These are phyloP conservation scores for Phenganax subtilis DNA, from an alignment of 92 coral and sea anemone species.

Conservation along the genomic window DNA sequence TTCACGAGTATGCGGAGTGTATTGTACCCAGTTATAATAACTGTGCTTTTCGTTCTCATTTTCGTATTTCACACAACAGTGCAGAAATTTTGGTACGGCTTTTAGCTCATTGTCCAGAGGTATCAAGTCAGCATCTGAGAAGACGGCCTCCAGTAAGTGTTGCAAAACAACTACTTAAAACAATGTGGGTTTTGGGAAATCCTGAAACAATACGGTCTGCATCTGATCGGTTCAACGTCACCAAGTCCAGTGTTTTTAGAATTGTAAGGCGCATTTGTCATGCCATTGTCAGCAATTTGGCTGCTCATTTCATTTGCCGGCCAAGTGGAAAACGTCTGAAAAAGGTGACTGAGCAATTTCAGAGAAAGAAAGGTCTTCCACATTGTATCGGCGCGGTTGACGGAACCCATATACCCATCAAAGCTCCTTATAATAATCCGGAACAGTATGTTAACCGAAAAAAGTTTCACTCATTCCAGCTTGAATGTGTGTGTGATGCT, in stretches of 20 bases:
- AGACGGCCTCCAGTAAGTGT: conserved; percentile 43
- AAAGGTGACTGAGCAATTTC: conserved; percentile 41
- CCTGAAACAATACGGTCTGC: conserved; percentile 53
- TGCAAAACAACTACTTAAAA: conserved; percentile 49
- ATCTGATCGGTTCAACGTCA: conserved; percentile 54
- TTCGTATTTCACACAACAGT: conserved; percentile 43
- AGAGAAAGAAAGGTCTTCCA: conserved; percentile 48
- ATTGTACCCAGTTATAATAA: conserved; percentile 39
- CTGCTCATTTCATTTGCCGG: conserved; percentile 50
- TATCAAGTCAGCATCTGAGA: conserved; percentile 29
- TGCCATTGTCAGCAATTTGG: conserved; percentile 43
- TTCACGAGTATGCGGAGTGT: conserved; percentile 42
- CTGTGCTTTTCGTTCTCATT: conserved; percentile 44
- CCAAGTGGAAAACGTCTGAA: conserved; percentile 44
- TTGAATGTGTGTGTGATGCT: conserved; percentile 55
- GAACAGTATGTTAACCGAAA: conserved; percentile 59
- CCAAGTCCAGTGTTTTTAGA: conserved; percentile 45
- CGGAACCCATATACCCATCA: conserved; percentile 53
- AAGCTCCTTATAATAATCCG: conserved; percentile 42
- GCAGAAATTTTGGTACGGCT: conserved; percentile 31
- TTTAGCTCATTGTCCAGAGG: conserved; percentile 36
- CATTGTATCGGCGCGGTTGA: conserved; percentile 51
- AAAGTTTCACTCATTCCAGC: conserved; percentile 42
- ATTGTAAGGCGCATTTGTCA: conserved; percentile 49
- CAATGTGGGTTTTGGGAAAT: conserved; percentile 58